These are phyloP conservation scores for Rhabdornis inornatus DNA, from an alignment of 2,113 vertebrate species.

Conservation along the genomic window DNA sequence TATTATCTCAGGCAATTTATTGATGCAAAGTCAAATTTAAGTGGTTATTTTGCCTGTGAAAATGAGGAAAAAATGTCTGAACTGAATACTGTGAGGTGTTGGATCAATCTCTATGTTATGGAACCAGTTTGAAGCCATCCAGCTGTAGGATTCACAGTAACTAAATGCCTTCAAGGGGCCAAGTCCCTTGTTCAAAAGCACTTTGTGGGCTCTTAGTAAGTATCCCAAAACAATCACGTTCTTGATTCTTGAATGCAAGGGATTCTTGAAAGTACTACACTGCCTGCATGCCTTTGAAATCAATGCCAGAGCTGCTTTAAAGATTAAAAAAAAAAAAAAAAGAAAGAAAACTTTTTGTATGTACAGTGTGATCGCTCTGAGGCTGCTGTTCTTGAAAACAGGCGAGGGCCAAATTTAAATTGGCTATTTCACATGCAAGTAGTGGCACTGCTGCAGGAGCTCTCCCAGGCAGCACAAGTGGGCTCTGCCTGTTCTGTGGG, in stretches of 20 bases:
- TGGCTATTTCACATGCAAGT: not conserved
- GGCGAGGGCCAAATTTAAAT: not conserved
- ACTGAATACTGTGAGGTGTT: not conserved
- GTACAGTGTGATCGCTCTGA: not conserved
- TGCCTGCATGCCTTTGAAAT: not conserved
- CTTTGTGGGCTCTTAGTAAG: not conserved
- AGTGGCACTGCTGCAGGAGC: not conserved
- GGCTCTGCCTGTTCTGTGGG: not conserved
- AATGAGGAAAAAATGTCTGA: not conserved
- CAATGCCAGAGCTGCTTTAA: not conserved
- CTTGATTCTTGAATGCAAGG: not conserved
- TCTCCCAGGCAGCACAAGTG: not conserved
- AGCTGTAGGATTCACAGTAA: not conserved
- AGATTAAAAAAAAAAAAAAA: not conserved
- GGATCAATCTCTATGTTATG: not conserved
- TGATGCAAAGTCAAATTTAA: conserved; percentile 38
- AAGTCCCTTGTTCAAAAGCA: not conserved
- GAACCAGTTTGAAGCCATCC: not conserved
- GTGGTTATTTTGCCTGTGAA: conserved; percentile 11
- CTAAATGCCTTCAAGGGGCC: not conserved
- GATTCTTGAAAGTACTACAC: not conserved
- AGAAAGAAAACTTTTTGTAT: not conserved
- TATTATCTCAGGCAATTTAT: conserved; percentile 25
- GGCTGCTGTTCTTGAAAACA: not conserved
- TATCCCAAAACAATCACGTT: not conserved